phyloP scores from a whole-genome alignment of 2,113 vertebrate species.

The Enhydra lutris region DNA sequence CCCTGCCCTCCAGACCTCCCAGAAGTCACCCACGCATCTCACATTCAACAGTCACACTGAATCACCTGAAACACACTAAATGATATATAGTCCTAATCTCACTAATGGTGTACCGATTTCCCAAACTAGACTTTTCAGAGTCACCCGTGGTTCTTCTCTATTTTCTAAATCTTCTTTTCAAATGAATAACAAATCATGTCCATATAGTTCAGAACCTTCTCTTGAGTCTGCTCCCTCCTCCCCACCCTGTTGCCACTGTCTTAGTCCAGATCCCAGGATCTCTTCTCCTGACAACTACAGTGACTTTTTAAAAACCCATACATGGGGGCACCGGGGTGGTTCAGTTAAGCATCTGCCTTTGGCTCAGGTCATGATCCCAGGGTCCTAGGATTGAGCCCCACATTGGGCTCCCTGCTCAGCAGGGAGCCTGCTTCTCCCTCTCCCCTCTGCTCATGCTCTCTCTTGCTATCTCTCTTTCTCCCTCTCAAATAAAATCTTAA shows the following conservation, averaged over 20 bases:
- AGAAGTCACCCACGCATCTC: background rate
- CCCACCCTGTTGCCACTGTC: background rate
- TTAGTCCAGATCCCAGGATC: background rate
- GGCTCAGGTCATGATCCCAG: background rate
- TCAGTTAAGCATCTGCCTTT: background rate
- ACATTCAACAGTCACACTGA: background rate
- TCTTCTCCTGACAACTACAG: background rate
- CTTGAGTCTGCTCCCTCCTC: background rate
- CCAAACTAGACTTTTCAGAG: background rate
- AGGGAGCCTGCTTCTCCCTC: too few relatives aligned
- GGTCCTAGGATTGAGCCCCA: too few relatives aligned
- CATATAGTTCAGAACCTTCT: background rate
- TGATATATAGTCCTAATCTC: background rate
- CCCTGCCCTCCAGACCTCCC: background rate
- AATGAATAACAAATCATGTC: background rate
- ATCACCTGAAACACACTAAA: background rate
- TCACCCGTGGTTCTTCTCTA: background rate
- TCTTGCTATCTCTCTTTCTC: too few relatives aligned
- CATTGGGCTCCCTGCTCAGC: too few relatives aligned
- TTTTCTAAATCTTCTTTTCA: conserved; percentile 3
- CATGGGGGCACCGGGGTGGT: background rate
- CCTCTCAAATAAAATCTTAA: too few relatives aligned
- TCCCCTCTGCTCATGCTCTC: too few relatives aligned
- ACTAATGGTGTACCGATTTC: background rate
- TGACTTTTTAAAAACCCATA: background rate